These are phyloP conservation scores for Lytechinus variegatus DNA, from an alignment of 35 echinoderm and acorn worm genomes.

Conservation along the genomic window DNA sequence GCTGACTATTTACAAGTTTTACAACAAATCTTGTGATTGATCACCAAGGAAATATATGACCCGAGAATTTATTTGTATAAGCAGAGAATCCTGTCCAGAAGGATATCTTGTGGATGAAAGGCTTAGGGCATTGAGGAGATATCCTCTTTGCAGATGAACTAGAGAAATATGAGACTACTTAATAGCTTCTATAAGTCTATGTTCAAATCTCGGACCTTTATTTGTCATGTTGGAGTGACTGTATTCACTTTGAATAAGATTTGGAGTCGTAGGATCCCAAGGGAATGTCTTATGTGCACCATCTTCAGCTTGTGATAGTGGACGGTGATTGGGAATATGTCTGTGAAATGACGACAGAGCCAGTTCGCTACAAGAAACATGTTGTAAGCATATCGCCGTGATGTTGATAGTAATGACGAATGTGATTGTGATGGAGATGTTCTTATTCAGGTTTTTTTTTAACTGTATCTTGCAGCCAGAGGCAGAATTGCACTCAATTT, in stretches of 20 bases:
- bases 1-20: background rate
- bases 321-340: background rate
- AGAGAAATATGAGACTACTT: background rate
- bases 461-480: no score
- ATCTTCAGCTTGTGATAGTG: background rate
- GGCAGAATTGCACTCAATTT: no score
- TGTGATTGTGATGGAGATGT: no score
- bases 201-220: background rate
- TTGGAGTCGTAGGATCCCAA: background rate
- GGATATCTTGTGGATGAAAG: background rate
- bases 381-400: background rate
- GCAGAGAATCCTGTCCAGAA: background rate
- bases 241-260: background rate
- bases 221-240: background rate
- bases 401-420: no score
- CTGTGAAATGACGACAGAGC: background rate
- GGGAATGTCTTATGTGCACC: background rate
- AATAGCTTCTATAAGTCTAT: background rate
- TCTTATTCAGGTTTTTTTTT: no score
- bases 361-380: background rate
- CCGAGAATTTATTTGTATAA: background rate
- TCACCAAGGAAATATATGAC: background rate
- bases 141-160: background rate
- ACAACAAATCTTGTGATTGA: background rate
- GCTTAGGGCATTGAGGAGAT: background rate